phyloP scores from a whole-genome alignment of 2,797 vertebrate genomes.

The Huso huso region DNA sequence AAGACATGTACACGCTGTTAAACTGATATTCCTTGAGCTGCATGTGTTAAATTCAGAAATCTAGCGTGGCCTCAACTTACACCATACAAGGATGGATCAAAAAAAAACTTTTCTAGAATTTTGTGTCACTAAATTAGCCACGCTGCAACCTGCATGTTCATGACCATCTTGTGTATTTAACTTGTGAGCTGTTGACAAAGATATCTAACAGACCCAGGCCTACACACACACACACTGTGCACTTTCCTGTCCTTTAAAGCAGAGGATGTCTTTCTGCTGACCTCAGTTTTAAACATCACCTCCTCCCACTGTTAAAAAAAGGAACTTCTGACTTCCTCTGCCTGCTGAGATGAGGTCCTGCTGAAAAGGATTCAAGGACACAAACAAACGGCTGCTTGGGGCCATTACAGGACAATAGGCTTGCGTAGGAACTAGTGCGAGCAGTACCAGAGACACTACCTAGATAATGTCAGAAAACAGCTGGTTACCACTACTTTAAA shows the following conservation, averaged over 20 bases:
- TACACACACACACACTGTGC: constrained; percentile 5
- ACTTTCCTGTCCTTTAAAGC: constrained; percentile 31
- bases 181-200: too few relatives aligned
- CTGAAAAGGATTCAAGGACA: not conserved
- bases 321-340: not conserved
- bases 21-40: not conserved
- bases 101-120: not conserved
- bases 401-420: too few relatives aligned
- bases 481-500: too few relatives aligned
- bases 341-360: not conserved
- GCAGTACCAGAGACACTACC: too few relatives aligned
- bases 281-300: constrained; percentile 1
- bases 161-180: not conserved
- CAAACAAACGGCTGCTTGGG: not conserved
- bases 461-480: too few relatives aligned
- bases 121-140: not conserved
- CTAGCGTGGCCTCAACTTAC: not conserved
- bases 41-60: not conserved
- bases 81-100: not conserved
- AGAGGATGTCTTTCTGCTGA: not conserved
- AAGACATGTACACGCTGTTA: too few relatives aligned
- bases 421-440: too few relatives aligned
- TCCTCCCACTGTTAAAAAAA: constrained; percentile 10
- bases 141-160: not conserved
- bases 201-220: not conserved